Conservation (phyloP, 2,888 invertebrate genomes). For the Heteropelma amictum region DNA sequence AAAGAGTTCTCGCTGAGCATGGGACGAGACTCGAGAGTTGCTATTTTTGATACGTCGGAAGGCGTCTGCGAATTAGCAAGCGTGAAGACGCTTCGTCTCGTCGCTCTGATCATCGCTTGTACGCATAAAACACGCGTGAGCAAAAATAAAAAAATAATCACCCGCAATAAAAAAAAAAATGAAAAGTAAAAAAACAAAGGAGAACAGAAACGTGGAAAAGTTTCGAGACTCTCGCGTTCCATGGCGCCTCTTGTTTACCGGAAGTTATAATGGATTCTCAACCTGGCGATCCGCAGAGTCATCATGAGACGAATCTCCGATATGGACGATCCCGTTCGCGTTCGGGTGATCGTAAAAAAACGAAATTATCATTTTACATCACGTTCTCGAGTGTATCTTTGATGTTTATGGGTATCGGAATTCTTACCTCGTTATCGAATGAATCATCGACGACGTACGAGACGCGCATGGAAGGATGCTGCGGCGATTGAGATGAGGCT, state of each 20-base stretch:
- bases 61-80: conserved; percentile 48
- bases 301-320: not conserved
- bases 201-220: not conserved
- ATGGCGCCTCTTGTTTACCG: conserved; percentile 47
- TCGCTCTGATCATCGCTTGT: conserved; percentile 31
- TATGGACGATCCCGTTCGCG: not conserved
- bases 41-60: conserved; percentile 51
- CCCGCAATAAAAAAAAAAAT: not conserved
- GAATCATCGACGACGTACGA: conserved; percentile 31
- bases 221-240: conserved; percentile 1
- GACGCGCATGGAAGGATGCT: conserved; percentile 32
- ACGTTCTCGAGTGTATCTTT: conserved; percentile 23
- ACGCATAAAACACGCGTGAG: not conserved
- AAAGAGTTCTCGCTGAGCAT: conserved; percentile 14
- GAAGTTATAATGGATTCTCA: conserved; percentile 43
- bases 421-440: conserved; percentile 36
- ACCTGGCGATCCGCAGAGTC: conserved; percentile 2
- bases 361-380: conserved; percentile 36
- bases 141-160: conserved; percentile 18
- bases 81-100: conserved; percentile 37
- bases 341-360: not conserved
- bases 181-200: not conserved
- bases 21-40: conserved; percentile 7
- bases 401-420: conserved; percentile 4
- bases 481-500: conserved; percentile 23